Evolutionary conservation across 1,140 invertebrate species (phyloP).

Genomic region (Phocides pigmalion): DNA sequence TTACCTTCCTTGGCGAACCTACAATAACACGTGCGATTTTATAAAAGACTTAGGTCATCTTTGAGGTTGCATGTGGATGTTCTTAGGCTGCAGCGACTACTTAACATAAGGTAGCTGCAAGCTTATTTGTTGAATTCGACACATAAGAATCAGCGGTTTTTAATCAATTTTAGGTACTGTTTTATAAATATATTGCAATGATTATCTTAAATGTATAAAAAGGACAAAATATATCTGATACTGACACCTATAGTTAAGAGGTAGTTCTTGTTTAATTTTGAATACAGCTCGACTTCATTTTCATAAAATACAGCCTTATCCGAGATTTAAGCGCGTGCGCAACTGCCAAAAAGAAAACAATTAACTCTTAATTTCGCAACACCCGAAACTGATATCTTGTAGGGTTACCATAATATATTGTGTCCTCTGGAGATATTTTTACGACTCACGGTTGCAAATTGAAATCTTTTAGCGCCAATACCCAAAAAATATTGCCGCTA

Average conservation of each 20-base stretch:
- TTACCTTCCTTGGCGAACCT: no score
- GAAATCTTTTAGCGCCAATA: slow-evolving; percentile 22
- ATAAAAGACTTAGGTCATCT: no score
- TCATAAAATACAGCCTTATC: slow-evolving; percentile 56
- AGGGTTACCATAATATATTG: slow-evolving; percentile 55
- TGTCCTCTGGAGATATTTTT: slow-evolving; percentile 50
- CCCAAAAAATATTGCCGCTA: slow-evolving; percentile 13
- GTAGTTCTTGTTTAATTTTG: neutral
- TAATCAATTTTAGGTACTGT: no score
- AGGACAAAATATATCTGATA: neutral
- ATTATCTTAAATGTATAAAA: no score
- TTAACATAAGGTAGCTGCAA: no score
- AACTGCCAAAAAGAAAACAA: slow-evolving; percentile 50
- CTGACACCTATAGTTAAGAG: neutral
- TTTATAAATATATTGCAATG: no score
- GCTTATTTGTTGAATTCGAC: no score
- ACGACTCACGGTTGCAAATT: slow-evolving; percentile 36
- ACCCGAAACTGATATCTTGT: slow-evolving; percentile 52
- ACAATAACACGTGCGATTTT: no score
- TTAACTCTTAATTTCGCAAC: slow-evolving; percentile 60
- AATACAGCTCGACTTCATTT: slow-evolving; percentile 39
- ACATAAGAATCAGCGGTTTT: no score
- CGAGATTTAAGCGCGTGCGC: slow-evolving; percentile 49
- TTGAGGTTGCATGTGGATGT: no score
- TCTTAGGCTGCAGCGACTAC: no score